These are phyloP conservation scores for Macroglossus sobrinus DNA, from an alignment of 2,113 vertebrate genomes.

Conservation along the genomic window DNA sequence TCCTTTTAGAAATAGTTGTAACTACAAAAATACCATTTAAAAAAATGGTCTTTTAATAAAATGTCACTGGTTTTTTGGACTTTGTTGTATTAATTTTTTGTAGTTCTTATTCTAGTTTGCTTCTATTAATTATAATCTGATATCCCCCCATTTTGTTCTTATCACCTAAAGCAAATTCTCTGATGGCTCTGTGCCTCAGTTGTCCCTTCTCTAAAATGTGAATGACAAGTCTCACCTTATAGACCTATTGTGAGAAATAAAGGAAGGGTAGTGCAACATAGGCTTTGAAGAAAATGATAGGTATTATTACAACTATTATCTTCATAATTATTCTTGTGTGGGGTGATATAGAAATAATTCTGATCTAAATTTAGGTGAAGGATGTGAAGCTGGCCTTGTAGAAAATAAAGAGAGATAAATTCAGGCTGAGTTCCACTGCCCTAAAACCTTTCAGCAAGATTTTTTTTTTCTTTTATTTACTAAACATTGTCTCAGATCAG, in stretches of 20 bases:
- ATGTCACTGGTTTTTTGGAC: background rate
- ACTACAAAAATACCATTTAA: background rate
- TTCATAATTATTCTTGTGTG: background rate
- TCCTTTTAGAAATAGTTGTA: constrained; percentile 26
- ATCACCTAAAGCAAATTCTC: background rate
- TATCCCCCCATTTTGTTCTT: background rate
- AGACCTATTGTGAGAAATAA: background rate
- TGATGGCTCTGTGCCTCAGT: background rate
- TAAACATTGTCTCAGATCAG: background rate
- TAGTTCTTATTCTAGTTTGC: background rate
- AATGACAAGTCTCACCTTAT: background rate
- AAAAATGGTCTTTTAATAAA: background rate
- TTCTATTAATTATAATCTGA: background rate
- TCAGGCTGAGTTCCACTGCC: background rate
- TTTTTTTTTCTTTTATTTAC: background rate
- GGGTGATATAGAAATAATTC: background rate
- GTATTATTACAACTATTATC: background rate
- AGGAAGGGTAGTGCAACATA: background rate
- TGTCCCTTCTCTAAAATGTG: background rate
- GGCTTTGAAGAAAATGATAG: background rate
- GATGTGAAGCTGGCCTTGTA: background rate
- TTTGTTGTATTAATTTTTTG: background rate
- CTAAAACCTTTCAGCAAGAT: background rate
- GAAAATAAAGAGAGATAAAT: background rate
- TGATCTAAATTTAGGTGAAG: background rate